Conservation (phyloP, 2,888 invertebrate species). For the Thereva unica region DNA sequence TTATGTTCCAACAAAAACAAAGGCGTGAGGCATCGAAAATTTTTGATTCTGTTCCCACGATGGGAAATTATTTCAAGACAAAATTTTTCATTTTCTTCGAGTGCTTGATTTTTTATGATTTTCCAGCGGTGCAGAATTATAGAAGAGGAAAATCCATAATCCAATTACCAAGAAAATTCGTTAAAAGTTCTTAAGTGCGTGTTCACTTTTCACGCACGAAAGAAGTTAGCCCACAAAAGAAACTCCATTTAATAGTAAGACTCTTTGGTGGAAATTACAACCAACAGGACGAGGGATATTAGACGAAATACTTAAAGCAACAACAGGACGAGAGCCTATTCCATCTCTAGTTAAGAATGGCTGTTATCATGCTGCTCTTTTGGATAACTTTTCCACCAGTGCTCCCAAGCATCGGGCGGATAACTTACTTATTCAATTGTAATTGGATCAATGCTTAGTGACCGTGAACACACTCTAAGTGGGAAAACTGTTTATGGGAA, state of each 20-base stretch:
- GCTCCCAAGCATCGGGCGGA: not conserved
- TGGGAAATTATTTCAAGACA: no score
- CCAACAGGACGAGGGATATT: not conserved
- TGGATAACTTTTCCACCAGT: no score
- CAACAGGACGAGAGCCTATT: no score
- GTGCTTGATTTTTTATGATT: no score
- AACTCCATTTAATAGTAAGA: slow-evolving; percentile 12
- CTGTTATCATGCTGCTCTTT: no score
- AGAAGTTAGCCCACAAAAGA: slow-evolving; percentile 6
- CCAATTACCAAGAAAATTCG: slow-evolving; percentile 14
- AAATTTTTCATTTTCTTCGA: no score
- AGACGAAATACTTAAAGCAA: not conserved
- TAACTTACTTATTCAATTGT: slow-evolving; percentile 21
- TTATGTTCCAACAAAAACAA: no score
- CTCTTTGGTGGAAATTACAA: slow-evolving; percentile 3
- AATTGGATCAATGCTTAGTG: slow-evolving; percentile 30
- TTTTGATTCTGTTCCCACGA: no score
- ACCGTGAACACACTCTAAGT: slow-evolving; percentile 6
- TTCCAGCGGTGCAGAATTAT: not conserved
- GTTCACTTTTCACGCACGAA: slow-evolving; percentile 22
- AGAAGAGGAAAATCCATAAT: slow-evolving; percentile 11
- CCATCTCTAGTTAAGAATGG: no score
- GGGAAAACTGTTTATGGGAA: not conserved
- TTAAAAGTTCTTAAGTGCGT: slow-evolving; percentile 22
- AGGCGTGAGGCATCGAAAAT: no score